Percentiles rank a stretch among this genome's conserved stretches.
These are phyloP conservation scores for Pseudomyrmex pallidus DNA, from an alignment of 1,140 invertebrate species.

Conservation along the genomic window DNA sequence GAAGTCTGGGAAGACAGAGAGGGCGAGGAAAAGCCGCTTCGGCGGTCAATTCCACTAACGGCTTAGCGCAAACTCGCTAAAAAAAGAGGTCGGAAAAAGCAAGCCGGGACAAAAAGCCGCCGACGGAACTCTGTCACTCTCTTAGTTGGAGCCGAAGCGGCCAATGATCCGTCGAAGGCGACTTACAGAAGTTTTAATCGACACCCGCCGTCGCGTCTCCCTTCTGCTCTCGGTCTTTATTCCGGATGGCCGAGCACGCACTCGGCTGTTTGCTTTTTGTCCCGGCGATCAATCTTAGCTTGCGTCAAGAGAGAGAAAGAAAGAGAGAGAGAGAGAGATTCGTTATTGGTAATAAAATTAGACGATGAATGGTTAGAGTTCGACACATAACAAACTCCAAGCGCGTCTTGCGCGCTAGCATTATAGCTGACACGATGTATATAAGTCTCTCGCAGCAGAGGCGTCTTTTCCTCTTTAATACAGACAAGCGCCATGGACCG, in stretches of 20 bases:
- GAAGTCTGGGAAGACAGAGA: not conserved
- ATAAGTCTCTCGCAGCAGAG: constrained; percentile 3
- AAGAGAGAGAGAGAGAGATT: not conserved
- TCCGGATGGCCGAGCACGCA: constrained; percentile 47
- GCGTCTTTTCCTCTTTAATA: constrained; percentile 79
- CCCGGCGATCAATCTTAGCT: constrained; percentile 37
- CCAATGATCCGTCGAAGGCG: constrained; percentile 76
- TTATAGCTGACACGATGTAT: not conserved
- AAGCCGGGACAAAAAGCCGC: constrained; percentile 64
- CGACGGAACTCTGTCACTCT: constrained; percentile 77
- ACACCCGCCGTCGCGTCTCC: constrained; percentile 65
- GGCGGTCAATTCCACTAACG: constrained; percentile 64
- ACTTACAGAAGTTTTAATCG: constrained; percentile 83
- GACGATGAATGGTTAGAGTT: constrained; percentile 12
- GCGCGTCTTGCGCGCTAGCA: constrained; percentile 1
- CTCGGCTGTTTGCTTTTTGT: constrained; percentile 4
- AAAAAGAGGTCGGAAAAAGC: constrained; percentile 71
- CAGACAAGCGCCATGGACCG: constrained; percentile 69
- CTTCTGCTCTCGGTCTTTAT: constrained; percentile 5
- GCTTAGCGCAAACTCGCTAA: constrained; percentile 52
- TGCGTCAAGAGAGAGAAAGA: not conserved
- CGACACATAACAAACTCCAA: not conserved
- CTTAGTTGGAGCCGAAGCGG: constrained; percentile 65
- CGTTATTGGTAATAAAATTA: constrained; percentile 47
- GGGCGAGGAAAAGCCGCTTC: constrained; percentile 25